Evolutionary conservation across 1,140 invertebrate genomes (phyloP).

Genomic region (Zaprionus gabonicus): DNA sequence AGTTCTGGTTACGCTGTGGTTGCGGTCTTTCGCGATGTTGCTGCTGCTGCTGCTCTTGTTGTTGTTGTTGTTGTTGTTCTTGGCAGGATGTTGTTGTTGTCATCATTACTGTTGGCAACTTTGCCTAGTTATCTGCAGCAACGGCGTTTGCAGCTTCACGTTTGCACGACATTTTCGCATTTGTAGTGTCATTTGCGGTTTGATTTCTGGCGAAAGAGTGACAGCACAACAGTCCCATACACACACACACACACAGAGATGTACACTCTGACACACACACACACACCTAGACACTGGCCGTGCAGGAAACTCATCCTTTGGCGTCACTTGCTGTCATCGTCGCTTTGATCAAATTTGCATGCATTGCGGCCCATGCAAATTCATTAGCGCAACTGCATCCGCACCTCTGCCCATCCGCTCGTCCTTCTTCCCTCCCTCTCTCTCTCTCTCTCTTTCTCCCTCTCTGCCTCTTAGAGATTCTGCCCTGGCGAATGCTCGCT

Average conservation of each 20-base stretch:
- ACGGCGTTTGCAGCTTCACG: slow-evolving; percentile 12
- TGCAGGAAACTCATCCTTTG: neutral
- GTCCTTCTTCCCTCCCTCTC: neutral
- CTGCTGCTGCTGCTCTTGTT: slow-evolving; percentile 24
- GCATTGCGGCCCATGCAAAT: slow-evolving; percentile 50
- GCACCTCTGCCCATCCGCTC: neutral
- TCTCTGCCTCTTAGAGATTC: neutral
- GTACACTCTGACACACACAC: slow-evolving; percentile 1
- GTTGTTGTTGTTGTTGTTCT: slow-evolving; percentile 38
- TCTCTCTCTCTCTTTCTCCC: neutral
- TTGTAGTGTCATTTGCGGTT: slow-evolving; percentile 74
- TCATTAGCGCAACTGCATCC: slow-evolving; percentile 55
- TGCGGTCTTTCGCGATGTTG: slow-evolving; percentile 47
- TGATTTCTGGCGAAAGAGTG: slow-evolving; percentile 55
- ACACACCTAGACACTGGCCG: neutral
- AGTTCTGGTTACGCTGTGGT: slow-evolving; percentile 58
- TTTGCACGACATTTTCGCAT: slow-evolving; percentile 53
- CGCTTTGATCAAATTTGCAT: slow-evolving; percentile 44
- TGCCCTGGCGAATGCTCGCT: neutral
- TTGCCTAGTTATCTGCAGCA: slow-evolving; percentile 35
- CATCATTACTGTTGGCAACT: slow-evolving; percentile 46
- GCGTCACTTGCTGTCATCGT: slow-evolving; percentile 9
- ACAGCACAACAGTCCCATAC: neutral
- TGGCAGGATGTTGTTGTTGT: slow-evolving; percentile 40
- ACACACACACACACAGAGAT: neutral